A percentile compares a stretch with the other conserved stretches of the same genome.
Evolutionary conservation across 2,113 vertebrate genomes (phyloP).

Genomic region (Centrocercus urophasianus): DNA sequence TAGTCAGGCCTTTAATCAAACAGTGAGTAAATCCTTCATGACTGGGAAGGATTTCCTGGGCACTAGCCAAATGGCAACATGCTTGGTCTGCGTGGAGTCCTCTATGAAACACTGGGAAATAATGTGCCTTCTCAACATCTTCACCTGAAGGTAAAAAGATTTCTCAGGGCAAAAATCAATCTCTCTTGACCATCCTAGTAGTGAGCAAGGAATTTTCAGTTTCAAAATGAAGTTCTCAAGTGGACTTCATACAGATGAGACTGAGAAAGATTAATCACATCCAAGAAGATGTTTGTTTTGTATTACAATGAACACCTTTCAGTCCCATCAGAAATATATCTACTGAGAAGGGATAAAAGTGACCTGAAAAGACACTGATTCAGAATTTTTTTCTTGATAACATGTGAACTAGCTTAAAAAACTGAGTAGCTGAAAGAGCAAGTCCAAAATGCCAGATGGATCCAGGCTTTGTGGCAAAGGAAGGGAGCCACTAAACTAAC

Average conservation of each 20-base stretch:
- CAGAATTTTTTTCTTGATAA: neutral
- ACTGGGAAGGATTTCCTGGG: neutral
- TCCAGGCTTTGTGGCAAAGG: neutral
- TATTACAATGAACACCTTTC: neutral
- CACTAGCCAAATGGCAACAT: neutral
- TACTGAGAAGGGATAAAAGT: neutral
- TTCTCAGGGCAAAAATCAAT: rapidly evolving
- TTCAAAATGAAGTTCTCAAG: neutral
- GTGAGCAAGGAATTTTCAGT: neutral
- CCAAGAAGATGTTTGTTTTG: neutral
- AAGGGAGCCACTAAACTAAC: neutral
- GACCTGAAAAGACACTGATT: neutral
- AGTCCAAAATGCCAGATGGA: neutral
- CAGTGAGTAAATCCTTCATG: neutral
- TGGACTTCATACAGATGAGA: rapidly evolving
- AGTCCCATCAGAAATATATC: neutral
- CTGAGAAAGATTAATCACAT: neutral
- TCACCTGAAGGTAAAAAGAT: neutral
- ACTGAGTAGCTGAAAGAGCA: neutral
- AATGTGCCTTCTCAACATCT: rapidly evolving
- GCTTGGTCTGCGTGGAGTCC: neutral
- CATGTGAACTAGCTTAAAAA: neutral
- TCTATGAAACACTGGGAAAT: neutral
- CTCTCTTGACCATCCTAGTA: neutral
- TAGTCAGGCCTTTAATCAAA: neutral